phyloP scores from a whole-genome alignment of 2,113 vertebrate species.

The Tenrec ecaudatus region DNA sequence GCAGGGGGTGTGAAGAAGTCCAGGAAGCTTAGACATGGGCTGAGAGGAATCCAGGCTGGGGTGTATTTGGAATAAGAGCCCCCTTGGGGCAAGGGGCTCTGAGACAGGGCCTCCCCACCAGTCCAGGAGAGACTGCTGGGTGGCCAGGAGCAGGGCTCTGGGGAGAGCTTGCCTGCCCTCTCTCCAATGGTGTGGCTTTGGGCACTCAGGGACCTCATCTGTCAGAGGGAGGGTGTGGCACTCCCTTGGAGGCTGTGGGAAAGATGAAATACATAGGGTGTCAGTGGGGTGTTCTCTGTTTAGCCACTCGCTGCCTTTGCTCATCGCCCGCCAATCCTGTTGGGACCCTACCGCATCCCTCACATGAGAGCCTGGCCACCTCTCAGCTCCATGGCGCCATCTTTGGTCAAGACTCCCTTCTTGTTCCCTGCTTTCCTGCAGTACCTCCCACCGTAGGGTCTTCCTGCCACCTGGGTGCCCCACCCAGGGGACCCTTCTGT shows the following conservation, averaged over 20 bases:
- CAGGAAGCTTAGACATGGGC: not conserved
- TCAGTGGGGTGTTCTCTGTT: not conserved
- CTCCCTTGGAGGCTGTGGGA: not conserved
- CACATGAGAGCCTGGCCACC: not conserved
- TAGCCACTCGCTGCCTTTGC: not conserved
- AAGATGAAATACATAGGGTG: not conserved
- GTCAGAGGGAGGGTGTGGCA: too few species aligned
- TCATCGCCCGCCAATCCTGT: not conserved
- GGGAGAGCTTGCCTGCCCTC: not conserved
- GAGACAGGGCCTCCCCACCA: not conserved
- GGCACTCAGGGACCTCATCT: not conserved
- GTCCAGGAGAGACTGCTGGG: not conserved
- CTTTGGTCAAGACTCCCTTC: not conserved
- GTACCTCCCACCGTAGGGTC: not conserved
- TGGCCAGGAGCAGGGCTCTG: not conserved
- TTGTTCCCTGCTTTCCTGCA: not conserved
- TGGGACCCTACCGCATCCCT: not conserved
- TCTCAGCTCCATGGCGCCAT: not conserved
- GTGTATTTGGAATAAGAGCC: not conserved
- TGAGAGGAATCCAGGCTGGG: not conserved
- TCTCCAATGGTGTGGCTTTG: not conserved
- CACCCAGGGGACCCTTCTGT: not conserved
- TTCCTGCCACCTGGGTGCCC: too few species aligned
- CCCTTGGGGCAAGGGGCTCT: not conserved
- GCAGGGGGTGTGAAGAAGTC: not conserved